Percentiles rank a stretch among this genome's conserved stretches.
phyloP scores from a whole-genome alignment of 2,888 invertebrate genomes.

The Nomada lathburiana region DNA sequence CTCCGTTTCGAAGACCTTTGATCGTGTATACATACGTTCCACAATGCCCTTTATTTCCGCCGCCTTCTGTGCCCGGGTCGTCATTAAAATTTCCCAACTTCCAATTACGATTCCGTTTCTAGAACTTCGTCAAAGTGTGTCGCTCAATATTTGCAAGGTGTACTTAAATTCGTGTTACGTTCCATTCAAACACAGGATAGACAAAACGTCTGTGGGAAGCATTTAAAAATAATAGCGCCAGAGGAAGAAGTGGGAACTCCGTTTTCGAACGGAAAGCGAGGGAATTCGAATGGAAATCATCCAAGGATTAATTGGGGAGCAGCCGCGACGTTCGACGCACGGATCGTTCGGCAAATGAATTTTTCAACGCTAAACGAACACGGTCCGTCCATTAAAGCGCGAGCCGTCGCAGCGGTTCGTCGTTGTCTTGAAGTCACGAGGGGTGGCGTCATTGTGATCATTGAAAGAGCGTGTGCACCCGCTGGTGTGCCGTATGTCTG shows the following conservation, averaged over 20 bases:
- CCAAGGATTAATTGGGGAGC: background rate
- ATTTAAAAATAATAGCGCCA: too few relatives aligned
- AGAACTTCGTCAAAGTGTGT: too few relatives aligned
- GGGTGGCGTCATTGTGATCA: slow-evolving; percentile 67
- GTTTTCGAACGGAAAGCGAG: too few relatives aligned
- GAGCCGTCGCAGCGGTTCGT: slow-evolving; percentile 36
- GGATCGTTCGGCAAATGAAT: slow-evolving; percentile 26
- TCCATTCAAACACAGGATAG: too few relatives aligned
- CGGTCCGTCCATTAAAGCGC: slow-evolving; percentile 38
- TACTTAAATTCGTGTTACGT: too few relatives aligned
- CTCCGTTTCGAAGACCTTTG: background rate
- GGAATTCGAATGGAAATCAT: background rate
- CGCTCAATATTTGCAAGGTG: too few relatives aligned
- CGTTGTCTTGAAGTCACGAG: slow-evolving; percentile 54
- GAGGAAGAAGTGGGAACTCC: background rate
- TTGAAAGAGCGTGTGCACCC: slow-evolving; percentile 62
- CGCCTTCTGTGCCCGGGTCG: background rate
- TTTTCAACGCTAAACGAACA: slow-evolving; percentile 33
- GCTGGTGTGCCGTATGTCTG: slow-evolving; percentile 44
- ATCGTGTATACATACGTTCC: background rate
- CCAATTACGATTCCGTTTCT: background rate
- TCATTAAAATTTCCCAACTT: background rate
- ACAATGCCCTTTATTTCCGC: background rate
- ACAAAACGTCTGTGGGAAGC: too few relatives aligned
- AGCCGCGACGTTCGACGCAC: background rate